Evolutionary conservation across 2,113 vertebrate genomes (phyloP).

Genomic region (Sebastes schlegelii): DNA sequence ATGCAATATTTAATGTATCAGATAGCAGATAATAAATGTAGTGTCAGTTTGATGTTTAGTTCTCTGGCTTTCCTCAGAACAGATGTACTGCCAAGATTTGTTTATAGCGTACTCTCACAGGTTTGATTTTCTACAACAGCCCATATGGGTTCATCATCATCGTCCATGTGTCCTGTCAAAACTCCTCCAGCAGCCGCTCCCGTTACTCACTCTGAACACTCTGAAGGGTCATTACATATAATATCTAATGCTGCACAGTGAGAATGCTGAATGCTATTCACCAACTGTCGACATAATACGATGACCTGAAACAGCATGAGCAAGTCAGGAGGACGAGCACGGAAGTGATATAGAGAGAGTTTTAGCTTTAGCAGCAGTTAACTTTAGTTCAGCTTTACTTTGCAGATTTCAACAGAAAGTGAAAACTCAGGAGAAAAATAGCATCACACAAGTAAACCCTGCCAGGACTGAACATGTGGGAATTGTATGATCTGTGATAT

Average conservation of each 20-base stretch:
- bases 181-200: constrained; percentile 16
- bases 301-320: neutral
- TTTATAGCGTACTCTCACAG: constrained; percentile 18
- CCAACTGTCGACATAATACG: neutral
- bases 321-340: neutral
- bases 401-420: too few species aligned
- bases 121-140: constrained; percentile 16
- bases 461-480: too few species aligned
- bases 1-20: neutral
- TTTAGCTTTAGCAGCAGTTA: too few species aligned
- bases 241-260: neutral
- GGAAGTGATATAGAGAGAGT: neutral
- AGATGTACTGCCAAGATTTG: constrained; percentile 24
- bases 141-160: constrained; percentile 20
- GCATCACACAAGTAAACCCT: too few species aligned
- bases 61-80: constrained; percentile 15
- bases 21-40: neutral
- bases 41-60: neutral
- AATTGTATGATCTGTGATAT: too few species aligned
- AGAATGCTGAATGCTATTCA: neutral
- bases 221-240: neutral
- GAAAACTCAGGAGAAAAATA: too few species aligned
- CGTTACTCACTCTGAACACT: neutral
- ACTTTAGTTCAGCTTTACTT: too few species aligned
- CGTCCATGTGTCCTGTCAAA: constrained; percentile 28